These are phyloP conservation scores for Ophiothrix spiculata DNA, from an alignment of 35 echinoderm and acorn worm genomes.

Conservation along the genomic window DNA sequence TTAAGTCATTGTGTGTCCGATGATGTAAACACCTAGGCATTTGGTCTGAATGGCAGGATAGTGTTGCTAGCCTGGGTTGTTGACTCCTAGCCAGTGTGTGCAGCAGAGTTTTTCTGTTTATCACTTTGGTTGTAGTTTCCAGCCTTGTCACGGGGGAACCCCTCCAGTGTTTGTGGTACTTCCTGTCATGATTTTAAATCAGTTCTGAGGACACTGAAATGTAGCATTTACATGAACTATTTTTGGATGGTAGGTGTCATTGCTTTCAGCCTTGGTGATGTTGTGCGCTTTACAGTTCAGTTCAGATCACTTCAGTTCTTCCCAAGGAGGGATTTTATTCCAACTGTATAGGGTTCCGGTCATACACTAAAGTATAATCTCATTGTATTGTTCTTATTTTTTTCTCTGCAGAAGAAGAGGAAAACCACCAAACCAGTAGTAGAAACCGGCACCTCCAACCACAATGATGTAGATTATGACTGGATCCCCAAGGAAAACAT, in stretches of 20 bases:
- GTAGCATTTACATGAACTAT: too few species aligned
- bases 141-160: not conserved
- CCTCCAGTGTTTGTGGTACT: not conserved
- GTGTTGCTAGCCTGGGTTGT: not conserved
- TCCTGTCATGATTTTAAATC: not conserved
- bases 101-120: conserved; percentile 1
- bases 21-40: conserved; percentile 1
- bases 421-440: conserved; percentile 69
- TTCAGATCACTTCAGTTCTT: not conserved
- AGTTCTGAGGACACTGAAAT: not conserved
- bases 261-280: too few species aligned
- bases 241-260: too few species aligned
- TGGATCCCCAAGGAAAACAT: conserved; percentile 95
- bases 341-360: too few species aligned
- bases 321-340: too few species aligned
- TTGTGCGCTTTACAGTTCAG: not conserved
- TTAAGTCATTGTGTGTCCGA: not conserved
- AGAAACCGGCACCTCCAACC: conserved; percentile 84
- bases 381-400: not conserved
- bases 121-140: not conserved
- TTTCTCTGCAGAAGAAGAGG: conserved; percentile 56
- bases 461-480: conserved; percentile 88
- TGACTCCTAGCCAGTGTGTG: not conserved
- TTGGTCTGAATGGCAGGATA: not conserved
- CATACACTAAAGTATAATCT: too few species aligned